phyloP scores from a whole-genome alignment of 2,888 invertebrate genomes.

The Seira sanloemensis region DNA sequence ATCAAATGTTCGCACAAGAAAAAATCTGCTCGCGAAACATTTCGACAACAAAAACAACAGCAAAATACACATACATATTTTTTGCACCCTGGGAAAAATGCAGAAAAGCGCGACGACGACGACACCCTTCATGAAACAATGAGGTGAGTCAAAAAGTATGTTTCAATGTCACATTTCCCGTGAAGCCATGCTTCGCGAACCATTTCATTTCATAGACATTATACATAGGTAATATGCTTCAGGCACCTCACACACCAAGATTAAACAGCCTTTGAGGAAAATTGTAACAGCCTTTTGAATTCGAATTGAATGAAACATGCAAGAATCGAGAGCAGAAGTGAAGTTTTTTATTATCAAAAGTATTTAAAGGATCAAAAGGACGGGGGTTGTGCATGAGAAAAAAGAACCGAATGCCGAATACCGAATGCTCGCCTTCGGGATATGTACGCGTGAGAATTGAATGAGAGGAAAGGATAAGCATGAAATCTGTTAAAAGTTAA shows the following conservation, averaged over 20 bases:
- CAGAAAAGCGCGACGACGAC: background rate
- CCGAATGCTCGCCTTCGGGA: too few relatives aligned
- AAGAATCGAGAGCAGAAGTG: constrained; percentile 55
- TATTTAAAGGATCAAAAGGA: too few relatives aligned
- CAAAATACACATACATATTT: background rate
- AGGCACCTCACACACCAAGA: too few relatives aligned
- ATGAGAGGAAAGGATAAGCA: too few relatives aligned
- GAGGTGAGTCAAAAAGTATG: constrained; percentile 56
- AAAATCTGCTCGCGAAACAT: too few relatives aligned
- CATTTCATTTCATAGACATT: background rate
- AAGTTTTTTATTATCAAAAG: background rate
- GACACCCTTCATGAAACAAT: constrained; percentile 55
- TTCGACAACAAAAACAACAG: too few relatives aligned
- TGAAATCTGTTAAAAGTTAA: too few relatives aligned
- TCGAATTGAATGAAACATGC: constrained; percentile 44
- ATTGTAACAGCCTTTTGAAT: too few relatives aligned
- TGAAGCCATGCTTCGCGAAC: background rate
- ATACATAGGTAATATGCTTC: too few relatives aligned
- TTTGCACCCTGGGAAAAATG: background rate
- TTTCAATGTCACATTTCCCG: constrained; percentile 63
- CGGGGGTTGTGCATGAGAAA: background rate
- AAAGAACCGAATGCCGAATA: background rate
- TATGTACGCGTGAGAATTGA: too few relatives aligned
- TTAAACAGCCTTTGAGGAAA: too few relatives aligned
- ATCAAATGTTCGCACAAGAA: too few relatives aligned